Percentiles rank a stretch among this genome's conserved stretches.
These are phyloP conservation scores for Drosophila affinis DNA, from an alignment of 2,888 invertebrate species.

Conservation along the genomic window DNA sequence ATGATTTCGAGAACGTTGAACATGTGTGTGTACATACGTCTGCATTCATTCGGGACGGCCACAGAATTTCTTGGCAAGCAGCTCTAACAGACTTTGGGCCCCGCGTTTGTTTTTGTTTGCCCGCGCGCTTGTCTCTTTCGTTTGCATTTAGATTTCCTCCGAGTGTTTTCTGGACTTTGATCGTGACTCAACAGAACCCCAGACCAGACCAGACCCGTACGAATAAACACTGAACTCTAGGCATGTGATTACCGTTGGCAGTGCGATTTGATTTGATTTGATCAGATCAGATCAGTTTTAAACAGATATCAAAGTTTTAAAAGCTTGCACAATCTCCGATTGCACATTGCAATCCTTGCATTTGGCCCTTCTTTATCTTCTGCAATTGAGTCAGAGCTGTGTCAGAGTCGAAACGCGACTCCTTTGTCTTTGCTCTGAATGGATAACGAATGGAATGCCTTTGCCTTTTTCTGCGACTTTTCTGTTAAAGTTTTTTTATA, in stretches of 20 bases:
- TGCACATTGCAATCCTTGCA: neutral
- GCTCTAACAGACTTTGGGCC: conserved; percentile 62
- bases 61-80: conserved; percentile 67
- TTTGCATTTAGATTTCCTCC: conserved; percentile 37
- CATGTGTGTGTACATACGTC: conserved; percentile 3
- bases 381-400: neutral
- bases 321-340: neutral
- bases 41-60: conserved; percentile 15
- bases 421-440: conserved; percentile 28
- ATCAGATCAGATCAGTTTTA: neutral
- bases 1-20: conserved; percentile 43
- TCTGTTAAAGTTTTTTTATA: conserved; percentile 30
- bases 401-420: neutral
- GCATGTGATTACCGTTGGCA: conserved; percentile 3
- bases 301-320: conserved; percentile 6
- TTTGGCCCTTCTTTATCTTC: neutral
- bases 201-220: conserved; percentile 35
- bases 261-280: neutral
- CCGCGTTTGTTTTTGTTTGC: conserved; percentile 37
- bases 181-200: conserved; percentile 69
- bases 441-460: neutral
- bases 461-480: neutral
- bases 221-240: conserved; percentile 20
- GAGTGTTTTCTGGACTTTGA: conserved; percentile 66
- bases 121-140: conserved; percentile 21